phyloP scores from a whole-genome alignment of 1,140 invertebrate genomes.

The Homalodisca vitripennis region DNA sequence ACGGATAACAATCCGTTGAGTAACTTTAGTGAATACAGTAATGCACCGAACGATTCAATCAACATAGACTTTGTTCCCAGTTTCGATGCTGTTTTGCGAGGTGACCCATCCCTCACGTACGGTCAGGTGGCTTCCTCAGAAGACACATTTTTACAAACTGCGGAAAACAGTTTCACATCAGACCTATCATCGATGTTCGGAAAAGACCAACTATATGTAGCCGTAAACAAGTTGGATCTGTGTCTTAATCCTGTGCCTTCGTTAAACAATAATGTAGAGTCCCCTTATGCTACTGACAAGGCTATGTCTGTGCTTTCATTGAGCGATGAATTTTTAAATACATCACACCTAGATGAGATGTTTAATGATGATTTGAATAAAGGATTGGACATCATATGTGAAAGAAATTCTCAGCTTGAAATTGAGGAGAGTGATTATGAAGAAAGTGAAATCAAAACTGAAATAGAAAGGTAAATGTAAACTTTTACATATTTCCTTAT shows the following conservation, averaged over 20 bases:
- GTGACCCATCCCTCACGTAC: slow-evolving; percentile 11
- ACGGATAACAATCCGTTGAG: not conserved
- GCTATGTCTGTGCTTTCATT: not conserved
- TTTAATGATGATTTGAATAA: slow-evolving; percentile 10
- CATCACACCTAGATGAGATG: not conserved
- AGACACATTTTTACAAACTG: not conserved
- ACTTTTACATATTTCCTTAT: too few species aligned
- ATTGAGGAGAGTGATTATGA: too few species aligned
- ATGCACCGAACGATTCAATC: not conserved
- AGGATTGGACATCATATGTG: not conserved
- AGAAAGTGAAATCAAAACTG: too few species aligned
- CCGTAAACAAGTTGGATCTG: not conserved
- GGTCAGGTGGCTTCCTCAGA: slow-evolving; percentile 5
- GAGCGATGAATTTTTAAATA: not conserved
- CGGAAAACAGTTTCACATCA: not conserved
- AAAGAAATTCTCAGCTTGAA: not conserved
- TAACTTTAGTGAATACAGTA: not conserved
- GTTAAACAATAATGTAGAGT: not conserved
- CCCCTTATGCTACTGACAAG: not conserved
- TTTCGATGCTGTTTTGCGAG: slow-evolving; percentile 14
- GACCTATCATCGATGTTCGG: too few species aligned
- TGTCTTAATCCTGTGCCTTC: not conserved
- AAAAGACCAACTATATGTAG: not conserved
- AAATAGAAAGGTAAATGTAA: too few species aligned
- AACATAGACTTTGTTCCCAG: slow-evolving; percentile 7